Evolutionary conservation across 1,140 invertebrate genomes (phyloP).

Genomic region (Metopolophium dirhodum): DNA sequence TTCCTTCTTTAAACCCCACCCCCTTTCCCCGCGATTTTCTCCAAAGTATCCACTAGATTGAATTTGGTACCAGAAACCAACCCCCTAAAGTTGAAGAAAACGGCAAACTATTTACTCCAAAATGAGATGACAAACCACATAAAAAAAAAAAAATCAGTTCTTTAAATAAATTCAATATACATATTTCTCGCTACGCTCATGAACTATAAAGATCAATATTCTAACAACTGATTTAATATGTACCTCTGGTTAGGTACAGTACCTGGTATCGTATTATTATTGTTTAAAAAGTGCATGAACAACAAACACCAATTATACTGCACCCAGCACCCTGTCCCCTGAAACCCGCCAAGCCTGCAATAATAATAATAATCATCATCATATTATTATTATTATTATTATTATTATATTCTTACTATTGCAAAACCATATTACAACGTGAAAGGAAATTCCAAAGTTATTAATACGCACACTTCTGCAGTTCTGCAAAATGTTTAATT

Average conservation of each 20-base stretch:
- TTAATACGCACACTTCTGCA: slow-evolving; percentile 1
- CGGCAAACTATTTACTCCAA: background rate
- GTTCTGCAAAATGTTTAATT: slow-evolving; percentile 43
- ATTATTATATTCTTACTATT: background rate
- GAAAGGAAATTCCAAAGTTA: slow-evolving; percentile 30
- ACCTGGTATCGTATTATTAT: background rate
- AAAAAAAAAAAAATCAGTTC: too few relatives aligned
- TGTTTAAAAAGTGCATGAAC: background rate
- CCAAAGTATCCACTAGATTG: background rate
- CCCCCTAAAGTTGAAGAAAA: background rate
- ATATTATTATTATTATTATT: background rate
- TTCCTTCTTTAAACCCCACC: too few relatives aligned
- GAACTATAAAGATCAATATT: background rate
- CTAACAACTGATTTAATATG: background rate
- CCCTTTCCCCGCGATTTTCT: too few relatives aligned
- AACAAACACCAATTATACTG: background rate
- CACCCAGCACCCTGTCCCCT: background rate
- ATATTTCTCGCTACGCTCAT: background rate
- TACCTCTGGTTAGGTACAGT: too few relatives aligned
- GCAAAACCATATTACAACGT: background rate
- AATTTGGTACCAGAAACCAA: background rate
- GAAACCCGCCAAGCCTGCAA: background rate
- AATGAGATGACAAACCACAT: background rate
- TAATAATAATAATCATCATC: background rate
- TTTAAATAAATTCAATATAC: background rate